Evolutionary conservation across 2,797 vertebrate species (phyloP), one percentile per base, ranked within the genome.

Genomic region (Hoplostethus atlanticus): DNA sequence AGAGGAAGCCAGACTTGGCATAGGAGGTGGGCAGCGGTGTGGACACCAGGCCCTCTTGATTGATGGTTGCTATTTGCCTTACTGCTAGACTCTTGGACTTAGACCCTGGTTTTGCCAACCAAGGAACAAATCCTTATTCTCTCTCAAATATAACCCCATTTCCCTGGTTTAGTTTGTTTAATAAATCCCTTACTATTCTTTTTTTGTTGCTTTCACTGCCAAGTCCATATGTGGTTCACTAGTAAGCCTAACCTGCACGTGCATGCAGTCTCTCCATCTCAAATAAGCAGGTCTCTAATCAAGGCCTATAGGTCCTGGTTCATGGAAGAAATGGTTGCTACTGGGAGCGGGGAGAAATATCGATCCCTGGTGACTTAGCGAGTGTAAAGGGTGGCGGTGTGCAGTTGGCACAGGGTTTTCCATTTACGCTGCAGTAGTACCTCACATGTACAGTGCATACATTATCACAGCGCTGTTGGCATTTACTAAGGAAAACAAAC

Each of bases 41-140:
- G 64, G 86, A 76, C 81, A 69, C 57, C 64, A 9, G 56, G 81
- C 85, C 84, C 72, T 69, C 64, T 55, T 87, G 87, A 90, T 89
- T 89, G 83, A 88, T 86, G 76, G 65, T 30, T 62, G 69, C 86
- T 85, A 83, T 88, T 88, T 77, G 67, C 76, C 82, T 57, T 79
- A 73, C 59, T n/a, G 65, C 75, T 66, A 66, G 55, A 51, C 71
- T 63, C 53, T 65, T 58, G 64, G 52, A 68, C 57, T 63, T 71
- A 28, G 13, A 51, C 56, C 79, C 73, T 74, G 65, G 74, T 57
- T 80, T 25, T 59, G 51, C 36, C 74, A 54, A 70, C 64, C 3
- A 5, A 13, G 56, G 30, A 64, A 54, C 77, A 72, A 80, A 65
- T 16, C 1, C 40, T 36, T 73, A 63, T 77, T 17, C 51, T 70